A percentile compares a stretch with the other conserved stretches of the same genome.
Evolutionary conservation across 2,113 vertebrate species (phyloP).

Genomic region (Brachyistius frenatus): DNA sequence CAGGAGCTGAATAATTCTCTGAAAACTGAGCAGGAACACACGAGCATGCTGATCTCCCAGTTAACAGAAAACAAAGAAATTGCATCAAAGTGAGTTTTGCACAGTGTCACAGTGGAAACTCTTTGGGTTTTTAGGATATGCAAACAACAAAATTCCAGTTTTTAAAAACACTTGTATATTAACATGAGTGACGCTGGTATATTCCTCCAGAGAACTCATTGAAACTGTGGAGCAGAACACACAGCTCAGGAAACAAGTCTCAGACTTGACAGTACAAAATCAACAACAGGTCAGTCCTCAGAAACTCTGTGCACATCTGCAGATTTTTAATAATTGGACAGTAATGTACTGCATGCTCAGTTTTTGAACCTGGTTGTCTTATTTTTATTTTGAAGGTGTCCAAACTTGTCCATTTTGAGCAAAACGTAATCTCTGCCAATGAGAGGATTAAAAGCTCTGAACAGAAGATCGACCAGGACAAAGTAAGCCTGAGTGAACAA

Average conservation of each 20-base stretch:
- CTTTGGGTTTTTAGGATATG: no score
- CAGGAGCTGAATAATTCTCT: conserved; percentile 88
- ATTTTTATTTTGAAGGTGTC: conserved; percentile 77
- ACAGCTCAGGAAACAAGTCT: conserved; percentile 86
- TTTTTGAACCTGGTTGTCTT: background rate
- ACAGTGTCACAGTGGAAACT: background rate
- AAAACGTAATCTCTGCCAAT: conserved; percentile 81
- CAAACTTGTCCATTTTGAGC: conserved; percentile 83
- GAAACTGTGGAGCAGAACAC: conserved; percentile 86
- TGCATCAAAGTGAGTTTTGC: conserved; percentile 89
- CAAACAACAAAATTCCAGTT: no score
- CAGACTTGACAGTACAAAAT: conserved; percentile 79
- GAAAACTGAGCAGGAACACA: conserved; percentile 88
- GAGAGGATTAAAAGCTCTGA: conserved; percentile 83
- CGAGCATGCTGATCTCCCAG: conserved; percentile 86
- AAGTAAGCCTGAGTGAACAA: conserved; percentile 78
- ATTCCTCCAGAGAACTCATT: conserved; percentile 86
- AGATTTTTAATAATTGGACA: background rate
- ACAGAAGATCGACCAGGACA: conserved; percentile 89
- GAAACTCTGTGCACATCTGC: background rate
- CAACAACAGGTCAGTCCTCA: conserved; percentile 88
- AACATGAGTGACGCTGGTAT: background rate
- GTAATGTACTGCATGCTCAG: background rate
- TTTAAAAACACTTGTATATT: background rate
- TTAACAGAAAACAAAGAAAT: conserved; percentile 93